A percentile compares a stretch with the other conserved stretches of the same genome.
Evolutionary conservation across 1,140 invertebrate genomes (phyloP).

Genomic region (Drosophila paulistorum): DNA sequence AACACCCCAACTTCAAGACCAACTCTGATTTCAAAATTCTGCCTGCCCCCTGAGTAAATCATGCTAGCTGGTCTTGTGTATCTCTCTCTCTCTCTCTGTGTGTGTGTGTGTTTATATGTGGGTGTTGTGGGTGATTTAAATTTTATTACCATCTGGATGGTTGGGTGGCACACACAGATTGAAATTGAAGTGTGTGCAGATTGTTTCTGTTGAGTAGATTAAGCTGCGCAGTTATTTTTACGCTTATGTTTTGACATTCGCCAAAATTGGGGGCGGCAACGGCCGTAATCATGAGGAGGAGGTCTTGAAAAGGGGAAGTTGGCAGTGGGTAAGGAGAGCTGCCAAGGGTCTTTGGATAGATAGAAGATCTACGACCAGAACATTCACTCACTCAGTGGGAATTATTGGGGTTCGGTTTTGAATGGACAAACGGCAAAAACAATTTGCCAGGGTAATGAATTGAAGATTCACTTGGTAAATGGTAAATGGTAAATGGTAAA

Average conservation of each 20-base stretch:
- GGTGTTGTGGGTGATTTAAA: slow-evolving; percentile 73
- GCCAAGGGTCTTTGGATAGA: slow-evolving; percentile 6
- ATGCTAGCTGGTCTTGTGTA: slow-evolving; percentile 2
- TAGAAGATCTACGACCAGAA: slow-evolving; percentile 6
- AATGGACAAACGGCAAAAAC: slow-evolving; percentile 32
- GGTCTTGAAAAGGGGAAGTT: not conserved
- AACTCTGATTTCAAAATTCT: slow-evolving; percentile 4
- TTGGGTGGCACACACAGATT: slow-evolving; percentile 52
- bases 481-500: slow-evolving; percentile 20
- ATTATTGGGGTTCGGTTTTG: not conserved
- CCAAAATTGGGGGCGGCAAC: slow-evolving; percentile 43
- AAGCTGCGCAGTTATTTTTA: slow-evolving; percentile 68
- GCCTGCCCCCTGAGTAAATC: not conserved
- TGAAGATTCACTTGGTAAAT: slow-evolving; percentile 49
- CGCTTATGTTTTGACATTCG: slow-evolving; percentile 58
- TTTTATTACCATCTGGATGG: slow-evolving; percentile 72
- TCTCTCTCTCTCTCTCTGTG: not conserved
- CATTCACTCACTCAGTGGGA: not conserved
- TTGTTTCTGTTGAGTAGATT: slow-evolving; percentile 68
- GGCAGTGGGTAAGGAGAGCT: not conserved
- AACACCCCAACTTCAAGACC: not conserved
- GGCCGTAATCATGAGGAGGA: not conserved
- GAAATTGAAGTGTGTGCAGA: slow-evolving; percentile 73
- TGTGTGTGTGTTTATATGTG: slow-evolving; percentile 47
- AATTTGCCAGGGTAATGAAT: slow-evolving; percentile 65